A percentile compares a stretch with the other conserved stretches of the same genome.
These are phyloP conservation scores for Bombyx huttoni DNA, from an alignment of 2,888 invertebrate species.

Conservation along the genomic window DNA sequence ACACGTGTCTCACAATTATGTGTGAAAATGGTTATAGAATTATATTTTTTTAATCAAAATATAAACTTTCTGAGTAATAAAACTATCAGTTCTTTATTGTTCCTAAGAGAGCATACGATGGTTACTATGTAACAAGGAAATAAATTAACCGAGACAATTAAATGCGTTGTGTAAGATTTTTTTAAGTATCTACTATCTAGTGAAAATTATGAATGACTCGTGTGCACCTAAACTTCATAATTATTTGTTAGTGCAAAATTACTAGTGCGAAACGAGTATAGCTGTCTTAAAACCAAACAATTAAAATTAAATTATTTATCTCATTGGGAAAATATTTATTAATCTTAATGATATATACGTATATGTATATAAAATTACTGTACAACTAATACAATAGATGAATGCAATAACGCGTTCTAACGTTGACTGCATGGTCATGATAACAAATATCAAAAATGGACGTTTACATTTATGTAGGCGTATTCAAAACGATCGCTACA, in stretches of 20 bases:
- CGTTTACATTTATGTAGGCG: neutral
- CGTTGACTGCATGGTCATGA: neutral
- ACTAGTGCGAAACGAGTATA: too few species aligned
- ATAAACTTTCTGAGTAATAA: neutral
- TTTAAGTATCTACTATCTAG: neutral
- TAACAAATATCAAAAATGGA: conserved; percentile 1
- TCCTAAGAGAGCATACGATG: neutral
- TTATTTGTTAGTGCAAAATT: neutral
- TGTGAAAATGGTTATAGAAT: too few species aligned
- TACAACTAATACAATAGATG: neutral
- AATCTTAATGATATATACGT: neutral
- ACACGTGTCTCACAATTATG: too few species aligned
- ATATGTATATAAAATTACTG: neutral
- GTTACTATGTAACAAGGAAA: neutral
- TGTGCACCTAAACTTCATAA: neutral
- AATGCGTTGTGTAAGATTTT: neutral
- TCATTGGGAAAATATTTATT: neutral
- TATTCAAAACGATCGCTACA: neutral
- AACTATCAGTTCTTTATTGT: neutral
- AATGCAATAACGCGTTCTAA: conserved; percentile 1
- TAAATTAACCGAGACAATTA: neutral
- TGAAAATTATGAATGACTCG: neutral
- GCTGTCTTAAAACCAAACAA: neutral
- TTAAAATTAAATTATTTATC: neutral
- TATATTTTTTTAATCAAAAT: too few species aligned